These are phyloP conservation scores for Anguilla obscura DNA, from an alignment of 2,797 vertebrate species.

Conservation along the genomic window DNA sequence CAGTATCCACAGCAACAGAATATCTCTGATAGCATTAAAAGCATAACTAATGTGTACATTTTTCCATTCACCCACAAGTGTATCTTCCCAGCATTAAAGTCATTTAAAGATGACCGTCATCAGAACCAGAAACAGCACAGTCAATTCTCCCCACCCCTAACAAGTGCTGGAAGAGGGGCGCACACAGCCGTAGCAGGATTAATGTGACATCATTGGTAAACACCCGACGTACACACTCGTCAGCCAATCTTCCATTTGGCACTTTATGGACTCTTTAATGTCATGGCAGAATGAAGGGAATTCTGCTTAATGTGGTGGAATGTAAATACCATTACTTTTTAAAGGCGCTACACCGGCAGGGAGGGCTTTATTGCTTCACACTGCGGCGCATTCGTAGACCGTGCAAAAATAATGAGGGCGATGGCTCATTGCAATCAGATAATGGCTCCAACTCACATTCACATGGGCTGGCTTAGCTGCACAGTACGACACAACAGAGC, in stretches of 20 bases:
- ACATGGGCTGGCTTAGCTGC: neutral
- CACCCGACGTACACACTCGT: neutral
- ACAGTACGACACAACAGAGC: neutral
- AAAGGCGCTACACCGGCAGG: neutral
- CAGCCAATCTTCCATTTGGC: constrained; percentile 7
- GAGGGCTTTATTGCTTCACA: neutral
- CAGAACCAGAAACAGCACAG: neutral
- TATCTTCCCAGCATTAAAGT: neutral
- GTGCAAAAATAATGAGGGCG: neutral
- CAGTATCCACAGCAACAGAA: neutral
- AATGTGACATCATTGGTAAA: neutral
- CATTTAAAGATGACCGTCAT: neutral
- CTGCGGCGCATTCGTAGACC: neutral
- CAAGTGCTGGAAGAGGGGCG: neutral
- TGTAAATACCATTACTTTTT: constrained; percentile 23
- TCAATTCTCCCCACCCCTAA: neutral
- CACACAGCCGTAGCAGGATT: neutral
- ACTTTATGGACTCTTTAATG: constrained; percentile 16
- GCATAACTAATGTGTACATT: neutral
- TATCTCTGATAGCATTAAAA: neutral
- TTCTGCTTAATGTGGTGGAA: constrained; percentile 17
- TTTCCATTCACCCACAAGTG: neutral
- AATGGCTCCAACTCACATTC: neutral
- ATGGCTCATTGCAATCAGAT: constrained; percentile 1
- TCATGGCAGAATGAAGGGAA: neutral